phyloP scores from a whole-genome alignment of 2,113 vertebrate genomes.

The Alligator mississippiensis region DNA sequence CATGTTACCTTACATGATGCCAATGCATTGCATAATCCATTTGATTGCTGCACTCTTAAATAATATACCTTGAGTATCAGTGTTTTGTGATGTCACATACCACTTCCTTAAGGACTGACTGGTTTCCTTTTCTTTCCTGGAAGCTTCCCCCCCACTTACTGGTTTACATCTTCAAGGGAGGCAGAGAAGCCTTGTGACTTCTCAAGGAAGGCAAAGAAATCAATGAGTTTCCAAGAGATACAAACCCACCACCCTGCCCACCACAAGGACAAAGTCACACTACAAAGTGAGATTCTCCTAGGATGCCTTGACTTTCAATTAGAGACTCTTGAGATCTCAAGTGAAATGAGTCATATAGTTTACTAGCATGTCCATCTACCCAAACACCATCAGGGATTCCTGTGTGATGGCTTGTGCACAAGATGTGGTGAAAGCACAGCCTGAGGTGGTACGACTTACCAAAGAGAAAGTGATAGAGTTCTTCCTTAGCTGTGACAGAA shows the following conservation, averaged over 20 bases:
- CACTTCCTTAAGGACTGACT: too few species aligned
- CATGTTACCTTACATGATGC: not conserved
- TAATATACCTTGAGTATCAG: not conserved
- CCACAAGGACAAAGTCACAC: too few species aligned
- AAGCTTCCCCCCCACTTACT: not conserved
- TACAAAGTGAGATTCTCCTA: not conserved
- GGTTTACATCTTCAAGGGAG: too few species aligned
- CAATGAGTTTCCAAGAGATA: too few species aligned
- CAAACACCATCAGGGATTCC: accelerated
- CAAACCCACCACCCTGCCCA: too few species aligned
- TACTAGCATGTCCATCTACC: not conserved
- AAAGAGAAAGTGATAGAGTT: not conserved
- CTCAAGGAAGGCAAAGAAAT: not conserved
- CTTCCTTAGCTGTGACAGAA: accelerated
- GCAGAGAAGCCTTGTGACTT: not conserved
- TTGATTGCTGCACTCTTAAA: not conserved
- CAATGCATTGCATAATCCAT: not conserved
- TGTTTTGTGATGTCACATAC: not conserved
- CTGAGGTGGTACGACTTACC: accelerated
- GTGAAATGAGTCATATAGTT: not conserved
- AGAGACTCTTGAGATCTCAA: accelerated
- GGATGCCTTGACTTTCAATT: not conserved
- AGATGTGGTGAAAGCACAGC: not conserved
- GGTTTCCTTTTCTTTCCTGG: not conserved
- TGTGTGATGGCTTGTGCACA: accelerated